Base-by-base conservation (phyloP, 2,797 vertebrate species). In the Mormyrops boulengeri region DNA sequence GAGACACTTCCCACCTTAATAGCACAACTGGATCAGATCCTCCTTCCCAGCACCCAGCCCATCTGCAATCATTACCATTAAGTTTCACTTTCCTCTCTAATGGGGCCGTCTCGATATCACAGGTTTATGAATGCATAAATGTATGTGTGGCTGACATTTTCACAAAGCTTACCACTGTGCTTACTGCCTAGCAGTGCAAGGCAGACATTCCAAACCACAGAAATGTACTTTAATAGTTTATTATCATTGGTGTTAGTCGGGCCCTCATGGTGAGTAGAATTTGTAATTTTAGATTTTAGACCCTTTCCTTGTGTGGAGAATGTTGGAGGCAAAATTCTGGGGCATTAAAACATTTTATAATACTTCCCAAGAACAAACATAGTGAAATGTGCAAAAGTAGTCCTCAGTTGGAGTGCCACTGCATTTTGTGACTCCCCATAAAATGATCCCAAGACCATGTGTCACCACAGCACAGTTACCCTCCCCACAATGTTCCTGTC, bases 71-170 rank as follows among this genome's bases (percentile, higher is more conserved):
- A 26, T 55, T 38, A 30, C 12, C 62, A 80, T 62, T 73, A 22
- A 69, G 52, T 82, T 88, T 87, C 90, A 88, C 87, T 77, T 85
- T 62, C n/a, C 89, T 34, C 87, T 52, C 30, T 84, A 89, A 90
- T 87, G 85, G 49, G 91, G 90, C 91, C 34, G 93, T 77, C 91
- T 93, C 87, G 12, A 30, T 89, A 91, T 91, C 93, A 92, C 93
- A 90, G 91, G 90, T 92, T 91, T 92, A 90, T 73, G 57, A 60
- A 77, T 85, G 53, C 57, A 5, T 26, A 38, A 41, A 55, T 62
- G 86, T 22, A 34, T 41, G 86, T 41, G 55, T 88, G 50, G 8
- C 47, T 53, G 88, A 14, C 19, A 49, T 47, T 44, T 19, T 69
- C 80, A 84, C 80, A 84, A 49, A 84, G 47, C 80, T 34, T 86